Conservation (phyloP, 2,113 vertebrate species). For the Callocephalon fimbriatum region DNA sequence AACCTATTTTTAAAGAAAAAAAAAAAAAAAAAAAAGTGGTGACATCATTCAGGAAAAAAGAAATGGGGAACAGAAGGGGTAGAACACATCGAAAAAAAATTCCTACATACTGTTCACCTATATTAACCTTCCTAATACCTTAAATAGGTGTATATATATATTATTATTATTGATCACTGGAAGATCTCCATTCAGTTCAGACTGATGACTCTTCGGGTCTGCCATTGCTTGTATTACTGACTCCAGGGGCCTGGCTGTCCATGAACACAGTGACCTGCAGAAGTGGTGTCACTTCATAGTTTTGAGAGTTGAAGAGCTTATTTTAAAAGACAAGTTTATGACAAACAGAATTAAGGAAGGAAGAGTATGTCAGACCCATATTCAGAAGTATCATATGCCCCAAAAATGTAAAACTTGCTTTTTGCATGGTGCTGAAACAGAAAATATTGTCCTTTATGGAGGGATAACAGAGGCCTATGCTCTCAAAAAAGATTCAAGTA, state of each 20-base stretch:
- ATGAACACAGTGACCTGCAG: background rate
- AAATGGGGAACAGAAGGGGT: fast-evolving
- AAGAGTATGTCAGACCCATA: background rate
- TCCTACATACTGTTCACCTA: background rate
- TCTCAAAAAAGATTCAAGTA: background rate
- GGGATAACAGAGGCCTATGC: background rate
- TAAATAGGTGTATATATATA: background rate
- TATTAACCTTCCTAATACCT: background rate
- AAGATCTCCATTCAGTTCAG: background rate
- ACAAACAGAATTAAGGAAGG: background rate
- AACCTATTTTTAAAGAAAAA: background rate
- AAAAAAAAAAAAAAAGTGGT: background rate
- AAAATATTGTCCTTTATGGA: background rate
- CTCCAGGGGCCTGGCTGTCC: background rate
- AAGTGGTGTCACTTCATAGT: fast-evolving
- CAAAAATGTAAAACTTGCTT: background rate
- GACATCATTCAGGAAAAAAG: background rate
- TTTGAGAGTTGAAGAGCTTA: background rate
- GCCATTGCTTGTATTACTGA: background rate
- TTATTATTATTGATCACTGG: background rate
- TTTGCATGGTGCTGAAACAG: background rate
- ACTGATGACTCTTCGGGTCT: background rate
- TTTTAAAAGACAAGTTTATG: background rate
- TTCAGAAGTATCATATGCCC: background rate
- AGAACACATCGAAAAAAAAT: background rate